A percentile compares a stretch with the other conserved stretches of the same genome.
Evolutionary conservation across 64 coral and sea anemone genomes (phyloP).

Genomic region (Stylophora pistillata): DNA sequence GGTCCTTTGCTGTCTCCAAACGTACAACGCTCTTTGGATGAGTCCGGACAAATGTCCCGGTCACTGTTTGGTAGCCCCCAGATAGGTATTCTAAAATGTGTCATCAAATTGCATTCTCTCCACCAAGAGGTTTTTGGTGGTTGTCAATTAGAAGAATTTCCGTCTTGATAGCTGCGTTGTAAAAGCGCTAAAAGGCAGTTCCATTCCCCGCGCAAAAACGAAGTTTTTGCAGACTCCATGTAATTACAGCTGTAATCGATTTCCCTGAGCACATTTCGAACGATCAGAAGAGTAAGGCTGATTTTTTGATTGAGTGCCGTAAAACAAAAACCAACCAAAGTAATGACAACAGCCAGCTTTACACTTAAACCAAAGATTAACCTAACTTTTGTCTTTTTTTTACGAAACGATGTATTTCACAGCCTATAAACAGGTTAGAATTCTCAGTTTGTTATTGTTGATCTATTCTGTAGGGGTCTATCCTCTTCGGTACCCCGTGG

Average conservation of each 20-base stretch:
- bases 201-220: no score
- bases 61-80: constrained; percentile 82
- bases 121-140: no score
- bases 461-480: constrained; percentile 9
- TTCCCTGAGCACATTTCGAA: no score
- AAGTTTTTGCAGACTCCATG: no score
- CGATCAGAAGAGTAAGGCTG: no score
- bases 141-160: no score
- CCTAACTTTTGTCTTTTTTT: not conserved
- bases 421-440: not conserved
- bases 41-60: constrained; percentile 14
- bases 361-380: not conserved
- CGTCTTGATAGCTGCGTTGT: no score
- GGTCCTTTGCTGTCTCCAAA: constrained; percentile 66
- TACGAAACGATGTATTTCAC: not conserved
- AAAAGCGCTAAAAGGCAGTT: no score
- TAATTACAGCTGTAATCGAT: no score
- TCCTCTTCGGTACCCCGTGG: constrained; percentile 29
- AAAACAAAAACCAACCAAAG: not conserved
- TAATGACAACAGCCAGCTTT: not conserved
- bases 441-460: not conserved
- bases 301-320: no score
- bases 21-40: constrained; percentile 50
- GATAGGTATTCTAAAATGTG: constrained; percentile 61
- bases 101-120: not conserved